A percentile compares a stretch with the other conserved stretches of the same genome.
Evolutionary conservation across 2,888 invertebrate species (phyloP).

Genomic region (Parelbella ahira): DNA sequence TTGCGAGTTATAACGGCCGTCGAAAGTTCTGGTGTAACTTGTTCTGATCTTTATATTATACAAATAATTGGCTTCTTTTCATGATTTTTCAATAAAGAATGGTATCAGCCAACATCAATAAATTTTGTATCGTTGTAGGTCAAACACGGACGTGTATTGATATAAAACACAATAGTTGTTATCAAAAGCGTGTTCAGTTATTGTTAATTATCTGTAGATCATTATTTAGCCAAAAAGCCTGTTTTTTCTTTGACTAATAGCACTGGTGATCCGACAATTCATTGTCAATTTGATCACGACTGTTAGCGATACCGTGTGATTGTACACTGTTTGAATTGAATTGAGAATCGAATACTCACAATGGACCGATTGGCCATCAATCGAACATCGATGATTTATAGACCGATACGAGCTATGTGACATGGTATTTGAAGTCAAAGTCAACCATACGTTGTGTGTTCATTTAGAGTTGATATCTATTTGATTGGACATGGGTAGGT

Average conservation of each 20-base stretch:
- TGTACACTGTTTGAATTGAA: slow-evolving; percentile 1
- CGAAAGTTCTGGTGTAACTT: no score
- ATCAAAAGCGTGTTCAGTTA: neutral
- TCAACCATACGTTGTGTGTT: slow-evolving; percentile 2
- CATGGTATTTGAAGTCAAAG: slow-evolving; percentile 4
- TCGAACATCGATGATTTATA: slow-evolving; percentile 19
- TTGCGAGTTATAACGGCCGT: neutral
- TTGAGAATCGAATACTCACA: no score
- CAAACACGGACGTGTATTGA: no score
- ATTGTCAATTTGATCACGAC: slow-evolving; percentile 23
- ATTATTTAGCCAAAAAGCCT: slow-evolving; percentile 16
- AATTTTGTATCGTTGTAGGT: no score
- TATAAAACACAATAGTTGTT: neutral
- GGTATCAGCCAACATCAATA: no score
- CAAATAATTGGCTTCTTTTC: no score
- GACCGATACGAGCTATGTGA: slow-evolving; percentile 14
- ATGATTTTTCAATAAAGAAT: no score
- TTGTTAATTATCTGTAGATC: slow-evolving; percentile 4
- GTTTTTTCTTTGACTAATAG: slow-evolving; percentile 13
- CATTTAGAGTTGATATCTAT: no score
- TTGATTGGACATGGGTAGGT: no score
- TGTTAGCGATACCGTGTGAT: slow-evolving; percentile 14
- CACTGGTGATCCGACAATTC: slow-evolving; percentile 20
- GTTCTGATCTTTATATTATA: no score
- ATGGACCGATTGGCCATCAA: slow-evolving; percentile 19